Base-by-base conservation (phyloP, 2,888 invertebrate species). In the Amaurobius ferox region DNA sequence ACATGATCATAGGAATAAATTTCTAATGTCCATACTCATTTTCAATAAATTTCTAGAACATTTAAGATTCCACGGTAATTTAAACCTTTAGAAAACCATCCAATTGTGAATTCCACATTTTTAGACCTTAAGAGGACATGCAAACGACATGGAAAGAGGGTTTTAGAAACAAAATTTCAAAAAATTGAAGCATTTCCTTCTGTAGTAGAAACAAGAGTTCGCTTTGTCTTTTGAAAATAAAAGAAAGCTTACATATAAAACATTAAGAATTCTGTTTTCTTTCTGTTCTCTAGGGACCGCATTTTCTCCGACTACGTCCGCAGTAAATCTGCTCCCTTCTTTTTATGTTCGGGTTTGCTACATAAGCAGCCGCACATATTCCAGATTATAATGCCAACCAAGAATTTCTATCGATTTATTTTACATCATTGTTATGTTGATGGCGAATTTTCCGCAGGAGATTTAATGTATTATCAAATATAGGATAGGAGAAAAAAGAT, bases 401-500 rank as follows among this genome's bases (percentile, higher is more conserved):
- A 62, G 68, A 74, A 74, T 80, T 73, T 67, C 66, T 80, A 48
- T 72, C 72, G 64, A 23, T 72, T 79, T 66, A 48, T 62, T 68
- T 73, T 32, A 11, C 55, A 55, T 61, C 40, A 74, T 67, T 80
- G 68, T 61, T 68, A 68, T 26, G 73, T 35, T 68, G 39, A 74
- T 68, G 29, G 13, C 32, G 19, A n/a, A 55, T 55, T 73, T 32
- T 39, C 61, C 62, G n/a, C 6, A 39, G 35, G 73, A 26, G 23
- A 0, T 16, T 66, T 48, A 61, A 61, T 28, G 61, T n/a, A 61
- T 61, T 61, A 7, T 16, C 44, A 44, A 44, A 44, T 44, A 44
- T 44, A 9, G n/a, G 13, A 44, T 2, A 44, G 16, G n/a, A 16
- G 11, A 9, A 16, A 44, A 9, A 9, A 9, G 6, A 9, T 44